Evolutionary conservation across 35 echinoderm and acorn worm species (phyloP), one percentile per base, ranked within the genome.

Genomic region (Antedon bifida): DNA sequence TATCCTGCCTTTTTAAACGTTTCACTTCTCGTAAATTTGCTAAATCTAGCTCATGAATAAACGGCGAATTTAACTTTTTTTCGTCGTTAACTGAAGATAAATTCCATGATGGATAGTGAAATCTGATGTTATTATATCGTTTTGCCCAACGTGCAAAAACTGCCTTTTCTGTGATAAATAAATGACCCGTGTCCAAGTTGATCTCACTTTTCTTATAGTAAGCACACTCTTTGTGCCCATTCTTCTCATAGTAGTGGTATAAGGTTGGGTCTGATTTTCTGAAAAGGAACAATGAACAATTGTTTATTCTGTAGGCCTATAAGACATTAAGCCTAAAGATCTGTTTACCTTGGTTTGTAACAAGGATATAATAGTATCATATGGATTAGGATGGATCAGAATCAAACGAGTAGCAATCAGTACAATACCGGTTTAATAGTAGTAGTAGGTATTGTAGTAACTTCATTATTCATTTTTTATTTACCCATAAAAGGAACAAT

Each of bases 201-300:
- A 16, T 83, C 39, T 89, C 88, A 39, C 88, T 83, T 34, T 32
- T 46, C 30, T 89, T 78, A 33, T 89, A 89, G 29, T 84, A 83
- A 33, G 78, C 73, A 74, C 88, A 89, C 34, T 89, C 88, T 9
- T 75, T 79, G 3, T 34, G 39, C 16, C 88, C 88, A 9, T 80
- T 35, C 8, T 46, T 36, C 31, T 89, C 88, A 42, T 89, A 89
- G 75, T 89, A 89, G n/a, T 89, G 88, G 39, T 89, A 89, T 0
- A 91, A 85, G 30, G 90, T 92, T 2, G 90, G 88, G 77, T 92
- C 83, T 42, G 92, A 81, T 73, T 88, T 73, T 26, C 95, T 99
- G 82, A 14, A 79, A 81, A 85, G 19, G 16, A 34, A 84, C 34
- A 36, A 84, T 39, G 26, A 26, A 42, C 38, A 42, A 42, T 42